A percentile compares a stretch with the other conserved stretches of the same genome.
Evolutionary conservation across 2,888 invertebrate species (phyloP).

Genomic region (Leucozona laternaria): DNA sequence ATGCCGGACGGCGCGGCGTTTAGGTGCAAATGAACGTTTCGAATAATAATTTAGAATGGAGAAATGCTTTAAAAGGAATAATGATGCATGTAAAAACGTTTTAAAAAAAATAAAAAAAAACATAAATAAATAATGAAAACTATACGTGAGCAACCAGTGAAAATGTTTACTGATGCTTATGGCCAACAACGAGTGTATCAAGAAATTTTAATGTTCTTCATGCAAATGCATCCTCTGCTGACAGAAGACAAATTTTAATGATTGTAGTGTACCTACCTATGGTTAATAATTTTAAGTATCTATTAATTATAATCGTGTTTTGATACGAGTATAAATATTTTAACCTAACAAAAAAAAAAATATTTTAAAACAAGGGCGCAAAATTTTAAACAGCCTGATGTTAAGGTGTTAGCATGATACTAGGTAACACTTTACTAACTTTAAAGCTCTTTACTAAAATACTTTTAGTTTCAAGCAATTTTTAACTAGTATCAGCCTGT

Average conservation of each 20-base stretch:
- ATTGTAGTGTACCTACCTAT: neutral
- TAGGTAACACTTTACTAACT: no score
- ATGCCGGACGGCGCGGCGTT: slow-evolving; percentile 67
- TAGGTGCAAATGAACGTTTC: slow-evolving; percentile 63
- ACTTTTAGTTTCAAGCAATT: no score
- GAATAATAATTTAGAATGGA: slow-evolving; percentile 60
- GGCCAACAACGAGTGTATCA: neutral
- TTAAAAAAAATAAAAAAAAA: slow-evolving; percentile 3
- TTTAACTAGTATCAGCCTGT: no score
- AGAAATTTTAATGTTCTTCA: neutral
- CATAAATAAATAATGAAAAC: slow-evolving; percentile 15
- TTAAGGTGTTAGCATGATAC: no score
- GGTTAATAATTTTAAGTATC: neutral
- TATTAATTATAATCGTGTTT: neutral
- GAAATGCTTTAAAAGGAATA: slow-evolving; percentile 35
- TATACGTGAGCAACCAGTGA: slow-evolving; percentile 36
- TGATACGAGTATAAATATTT: neutral
- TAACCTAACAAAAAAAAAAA: no score
- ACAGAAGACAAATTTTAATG: neutral
- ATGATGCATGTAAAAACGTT: slow-evolving; percentile 34
- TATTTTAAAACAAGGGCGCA: no score
- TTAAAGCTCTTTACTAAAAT: no score
- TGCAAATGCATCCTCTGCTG: neutral
- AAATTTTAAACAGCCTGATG: no score
- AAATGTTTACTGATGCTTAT: neutral